Evolutionary conservation across 2,888 invertebrate species (phyloP).

Genomic region (Alloplasta piceator): DNA sequence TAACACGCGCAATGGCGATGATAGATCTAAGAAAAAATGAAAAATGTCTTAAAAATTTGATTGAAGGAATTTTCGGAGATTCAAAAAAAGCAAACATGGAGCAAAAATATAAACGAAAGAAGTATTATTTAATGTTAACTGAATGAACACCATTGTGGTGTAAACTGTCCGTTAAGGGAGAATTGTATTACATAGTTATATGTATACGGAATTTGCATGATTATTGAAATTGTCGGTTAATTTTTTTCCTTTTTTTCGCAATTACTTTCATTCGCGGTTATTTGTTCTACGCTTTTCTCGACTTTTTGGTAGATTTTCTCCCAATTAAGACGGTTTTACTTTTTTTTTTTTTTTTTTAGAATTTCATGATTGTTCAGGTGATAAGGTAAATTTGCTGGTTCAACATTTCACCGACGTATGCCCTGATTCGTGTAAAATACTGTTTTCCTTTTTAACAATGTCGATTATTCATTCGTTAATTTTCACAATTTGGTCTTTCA

Average conservation of each 20-base stretch:
- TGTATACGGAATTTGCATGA: constrained; percentile 19
- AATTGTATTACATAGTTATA: constrained; percentile 41
- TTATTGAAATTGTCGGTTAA: constrained; percentile 28
- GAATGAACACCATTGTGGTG: constrained; percentile 57
- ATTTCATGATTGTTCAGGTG: constrained; percentile 1
- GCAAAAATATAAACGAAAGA: constrained; percentile 31
- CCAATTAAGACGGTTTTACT: no score
- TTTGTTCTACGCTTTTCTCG: constrained; percentile 14
- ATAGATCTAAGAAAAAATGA: no score
- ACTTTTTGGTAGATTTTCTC: constrained; percentile 23
- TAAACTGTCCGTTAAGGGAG: constrained; percentile 46
- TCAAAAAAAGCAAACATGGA: constrained; percentile 1
- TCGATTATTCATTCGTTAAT: background rate
- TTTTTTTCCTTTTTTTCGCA: constrained; percentile 2
- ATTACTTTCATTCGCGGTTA: background rate
- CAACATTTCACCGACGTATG: constrained; percentile 45
- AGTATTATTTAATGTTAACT: constrained; percentile 66
- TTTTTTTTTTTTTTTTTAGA: no score
- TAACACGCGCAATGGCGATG: no score
- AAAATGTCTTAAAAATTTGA: no score
- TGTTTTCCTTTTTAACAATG: background rate
- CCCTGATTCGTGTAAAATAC: constrained; percentile 6
- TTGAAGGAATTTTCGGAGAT: no score
- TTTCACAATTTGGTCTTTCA: background rate
- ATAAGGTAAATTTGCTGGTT: constrained; percentile 48